Conservation (phyloP, 2,797 vertebrate species). For the Champsocephalus gunnari region DNA sequence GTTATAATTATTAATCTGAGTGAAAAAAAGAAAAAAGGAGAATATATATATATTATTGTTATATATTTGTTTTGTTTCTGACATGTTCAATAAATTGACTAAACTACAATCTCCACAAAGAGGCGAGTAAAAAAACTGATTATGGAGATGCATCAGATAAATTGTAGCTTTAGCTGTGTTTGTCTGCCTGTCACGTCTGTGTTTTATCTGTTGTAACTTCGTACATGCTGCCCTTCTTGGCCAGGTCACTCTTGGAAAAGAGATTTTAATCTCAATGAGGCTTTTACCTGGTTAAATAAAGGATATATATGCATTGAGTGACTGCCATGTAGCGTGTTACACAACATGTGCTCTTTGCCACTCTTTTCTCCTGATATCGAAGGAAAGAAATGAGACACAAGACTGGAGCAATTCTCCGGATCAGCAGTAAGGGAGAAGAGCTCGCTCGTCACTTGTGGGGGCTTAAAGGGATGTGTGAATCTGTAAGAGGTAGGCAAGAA, state of each 20-base stretch:
- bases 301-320: background rate
- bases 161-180: background rate
- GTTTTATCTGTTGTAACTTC: too few species aligned
- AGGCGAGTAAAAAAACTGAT: background rate
- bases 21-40: too few species aligned
- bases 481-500: constrained; percentile 34
- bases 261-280: too few species aligned
- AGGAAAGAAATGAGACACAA: constrained; percentile 4
- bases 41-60: too few species aligned
- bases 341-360: background rate
- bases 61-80: too few species aligned
- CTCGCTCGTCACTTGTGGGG: constrained; percentile 42
- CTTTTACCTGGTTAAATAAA: too few species aligned
- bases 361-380: constrained; percentile 14
- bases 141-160: background rate
- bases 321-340: background rate
- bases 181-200: too few species aligned
- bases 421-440: constrained; percentile 25
- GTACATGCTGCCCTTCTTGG: too few species aligned
- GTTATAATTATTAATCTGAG: too few species aligned
- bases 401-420: constrained; percentile 2
- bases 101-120: too few species aligned
- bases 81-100: too few species aligned
- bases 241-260: too few species aligned
- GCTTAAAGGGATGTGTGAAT: constrained; percentile 56